Base-by-base conservation (phyloP, 1,140 invertebrate species). In the Pseudomyrmex cubaensis region DNA sequence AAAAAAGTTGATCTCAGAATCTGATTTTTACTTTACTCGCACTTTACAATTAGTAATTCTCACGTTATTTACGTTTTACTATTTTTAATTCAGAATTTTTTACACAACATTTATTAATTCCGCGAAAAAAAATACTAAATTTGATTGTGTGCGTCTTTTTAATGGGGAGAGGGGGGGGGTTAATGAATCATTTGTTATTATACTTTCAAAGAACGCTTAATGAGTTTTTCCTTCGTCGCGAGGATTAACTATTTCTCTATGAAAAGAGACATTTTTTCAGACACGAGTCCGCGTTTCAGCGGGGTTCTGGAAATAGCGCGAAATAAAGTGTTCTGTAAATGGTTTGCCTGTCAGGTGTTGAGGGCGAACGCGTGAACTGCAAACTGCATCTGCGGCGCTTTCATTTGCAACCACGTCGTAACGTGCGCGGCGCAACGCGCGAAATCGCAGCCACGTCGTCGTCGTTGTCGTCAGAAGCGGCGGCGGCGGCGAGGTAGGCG, bases 251-350 rank as follows among this genome's bases (percentile, higher is more conserved):
- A 2, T 48, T 44, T 77, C 35, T 48, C 52, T 77, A 56, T 52
- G 1, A 52, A 52, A 13, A 52, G 13, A 0, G 1, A 52, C 2
- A 52, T 13, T 52, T 66, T 44, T 15, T 46, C 15, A 46, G 35
- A 15, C n/a, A 17, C 15, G 44, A 10, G n/a, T 15, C 12, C 48
- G 46, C 22, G 20, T 25, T 17, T 35, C 35, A 35, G 35, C 17
- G 25, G 8, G 8, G n/a, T 9, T 77, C 22, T 67, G 44, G 25
- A 22, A 75, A 66, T 54, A 54, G 48, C 61, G 44, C n/a, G 22
- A 66, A 64, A 77, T 77, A 77, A 77, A 64, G 48, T 67, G 62
- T 67, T 77, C 64, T 57, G 76, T 59, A 57, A 70, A 78, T 70
- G 52, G 35, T 67, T 5, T 35, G 75, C 44, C 64, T 48, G 64